phyloP scores from a whole-genome alignment of 2,888 invertebrate genomes.

The Myathropa florea region DNA sequence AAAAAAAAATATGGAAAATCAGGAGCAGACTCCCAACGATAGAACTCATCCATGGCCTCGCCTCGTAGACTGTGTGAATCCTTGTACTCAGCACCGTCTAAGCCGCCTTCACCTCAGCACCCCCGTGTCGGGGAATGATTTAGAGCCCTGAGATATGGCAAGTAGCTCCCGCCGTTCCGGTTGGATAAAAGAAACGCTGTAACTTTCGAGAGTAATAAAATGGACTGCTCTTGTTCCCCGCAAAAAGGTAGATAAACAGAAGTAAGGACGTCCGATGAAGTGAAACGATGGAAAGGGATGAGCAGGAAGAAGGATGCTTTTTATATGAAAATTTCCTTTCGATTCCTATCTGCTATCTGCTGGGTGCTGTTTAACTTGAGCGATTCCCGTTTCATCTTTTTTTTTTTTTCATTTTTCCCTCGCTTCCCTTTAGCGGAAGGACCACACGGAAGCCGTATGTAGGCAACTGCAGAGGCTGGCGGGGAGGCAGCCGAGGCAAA shows the following conservation, averaged over 20 bases:
- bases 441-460: neutral
- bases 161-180: conserved; percentile 23
- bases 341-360: conserved; percentile 44
- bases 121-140: conserved; percentile 37
- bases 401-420: neutral
- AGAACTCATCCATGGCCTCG: neutral
- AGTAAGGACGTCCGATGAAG: neutral
- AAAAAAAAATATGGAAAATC: neutral
- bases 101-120: neutral
- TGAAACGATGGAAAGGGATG: neutral
- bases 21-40: neutral
- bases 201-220: conserved; percentile 50
- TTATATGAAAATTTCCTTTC: conserved; percentile 43
- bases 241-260: conserved; percentile 24
- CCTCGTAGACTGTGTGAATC: neutral
- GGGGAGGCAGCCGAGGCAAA: conserved; percentile 11
- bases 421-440: neutral
- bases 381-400: conserved; percentile 18
- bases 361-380: conserved; percentile 47
- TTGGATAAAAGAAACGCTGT: conserved; percentile 31
- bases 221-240: conserved; percentile 42
- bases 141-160: conserved; percentile 48
- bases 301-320: conserved; percentile 29
- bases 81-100: neutral
- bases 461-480: neutral